Evolutionary conservation across 2,113 vertebrate genomes (phyloP).

Genomic region (Archilochus colubris): DNA sequence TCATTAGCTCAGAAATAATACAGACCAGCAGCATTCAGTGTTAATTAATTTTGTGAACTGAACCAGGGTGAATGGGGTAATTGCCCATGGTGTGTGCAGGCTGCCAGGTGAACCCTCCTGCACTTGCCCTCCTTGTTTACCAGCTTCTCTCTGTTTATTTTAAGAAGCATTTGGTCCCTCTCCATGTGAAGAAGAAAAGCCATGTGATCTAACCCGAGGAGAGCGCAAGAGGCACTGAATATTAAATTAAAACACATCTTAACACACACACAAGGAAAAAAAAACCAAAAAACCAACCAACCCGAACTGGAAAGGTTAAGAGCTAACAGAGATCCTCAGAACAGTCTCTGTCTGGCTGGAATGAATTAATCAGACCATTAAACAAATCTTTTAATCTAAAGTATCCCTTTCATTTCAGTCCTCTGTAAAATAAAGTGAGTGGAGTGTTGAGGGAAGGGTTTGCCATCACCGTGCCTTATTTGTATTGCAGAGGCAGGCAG

Average conservation of each 20-base stretch:
- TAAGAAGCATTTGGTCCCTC: slow-evolving; percentile 52
- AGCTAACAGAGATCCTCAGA: slow-evolving; percentile 67
- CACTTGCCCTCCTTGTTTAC: slow-evolving; percentile 35
- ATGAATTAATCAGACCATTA: slow-evolving; percentile 82
- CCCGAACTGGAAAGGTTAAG: slow-evolving; percentile 74
- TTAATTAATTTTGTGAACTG: slow-evolving; percentile 75
- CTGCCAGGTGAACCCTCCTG: slow-evolving; percentile 7
- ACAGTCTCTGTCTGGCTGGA: slow-evolving; percentile 72
- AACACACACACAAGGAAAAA: neutral
- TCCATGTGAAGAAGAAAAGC: neutral
- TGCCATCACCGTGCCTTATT: slow-evolving; percentile 4
- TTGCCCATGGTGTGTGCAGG: neutral
- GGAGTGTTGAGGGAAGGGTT: slow-evolving; percentile 49
- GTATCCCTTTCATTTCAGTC: slow-evolving; percentile 76
- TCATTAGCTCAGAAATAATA: slow-evolving; percentile 54
- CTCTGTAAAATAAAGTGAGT: slow-evolving; percentile 72
- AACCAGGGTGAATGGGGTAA: slow-evolving; percentile 57
- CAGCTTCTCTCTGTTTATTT: slow-evolving; percentile 50
- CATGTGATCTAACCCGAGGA: slow-evolving; percentile 29
- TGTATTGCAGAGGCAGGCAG: neutral
- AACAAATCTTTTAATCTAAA: slow-evolving; percentile 80
- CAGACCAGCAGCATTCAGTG: slow-evolving; percentile 21
- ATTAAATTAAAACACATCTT: slow-evolving; percentile 71
- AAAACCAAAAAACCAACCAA: no score
- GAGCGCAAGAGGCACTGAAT: slow-evolving; percentile 56